Evolutionary conservation across 1,140 invertebrate genomes (phyloP).

Genomic region (Sarcophaga peregrina): DNA sequence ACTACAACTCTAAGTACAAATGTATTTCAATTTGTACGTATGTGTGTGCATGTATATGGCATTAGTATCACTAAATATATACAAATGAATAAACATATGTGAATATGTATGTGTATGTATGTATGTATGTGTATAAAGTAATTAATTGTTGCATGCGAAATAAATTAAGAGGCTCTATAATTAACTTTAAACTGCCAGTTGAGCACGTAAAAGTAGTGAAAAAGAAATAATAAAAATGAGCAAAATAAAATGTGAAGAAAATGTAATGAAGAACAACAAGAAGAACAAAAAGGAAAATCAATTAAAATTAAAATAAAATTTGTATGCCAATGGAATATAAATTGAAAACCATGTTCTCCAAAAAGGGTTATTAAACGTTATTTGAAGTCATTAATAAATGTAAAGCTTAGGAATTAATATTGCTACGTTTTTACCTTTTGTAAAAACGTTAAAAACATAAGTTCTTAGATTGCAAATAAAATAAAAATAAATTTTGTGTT

Average conservation of each 20-base stretch:
- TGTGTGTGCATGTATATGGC: neutral
- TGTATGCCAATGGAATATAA: no score
- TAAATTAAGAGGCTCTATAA: slow-evolving; percentile 37
- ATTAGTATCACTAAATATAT: neutral
- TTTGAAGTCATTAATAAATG: no score
- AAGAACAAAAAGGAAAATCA: neutral
- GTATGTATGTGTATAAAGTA: neutral
- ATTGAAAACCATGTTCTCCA: no score
- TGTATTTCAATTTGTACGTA: neutral
- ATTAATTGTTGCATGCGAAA: slow-evolving; percentile 39
- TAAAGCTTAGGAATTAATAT: no score
- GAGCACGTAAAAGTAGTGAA: neutral
- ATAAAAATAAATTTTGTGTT: no score
- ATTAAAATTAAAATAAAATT: neutral
- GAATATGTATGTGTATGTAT: no score
- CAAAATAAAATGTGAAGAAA: neutral
- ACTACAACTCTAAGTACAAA: neutral
- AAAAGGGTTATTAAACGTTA: no score
- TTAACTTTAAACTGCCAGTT: slow-evolving; percentile 27
- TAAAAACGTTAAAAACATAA: no score
- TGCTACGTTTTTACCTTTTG: no score
- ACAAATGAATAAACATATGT: neutral
- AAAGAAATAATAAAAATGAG: neutral
- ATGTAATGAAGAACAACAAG: neutral
- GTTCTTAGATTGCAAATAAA: no score